These are phyloP conservation scores for Linyphia triangularis DNA, from an alignment of 2,888 invertebrate genomes.

Conservation along the genomic window DNA sequence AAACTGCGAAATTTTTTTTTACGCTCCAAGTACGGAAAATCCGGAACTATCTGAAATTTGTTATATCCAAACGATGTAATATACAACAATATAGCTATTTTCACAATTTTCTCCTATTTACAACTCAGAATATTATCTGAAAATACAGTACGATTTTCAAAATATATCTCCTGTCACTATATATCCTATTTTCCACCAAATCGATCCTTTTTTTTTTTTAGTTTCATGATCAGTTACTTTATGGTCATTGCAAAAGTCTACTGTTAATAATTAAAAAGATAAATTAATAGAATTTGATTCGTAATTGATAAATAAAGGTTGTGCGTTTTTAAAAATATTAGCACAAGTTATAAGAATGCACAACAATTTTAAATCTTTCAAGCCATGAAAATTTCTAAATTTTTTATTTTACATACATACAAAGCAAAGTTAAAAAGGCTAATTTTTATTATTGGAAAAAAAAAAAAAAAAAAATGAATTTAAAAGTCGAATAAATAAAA, in stretches of 20 bases:
- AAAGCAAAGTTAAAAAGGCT: no score
- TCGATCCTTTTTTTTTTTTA: neutral
- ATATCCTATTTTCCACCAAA: neutral
- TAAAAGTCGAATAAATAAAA: no score
- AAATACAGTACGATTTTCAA: neutral
- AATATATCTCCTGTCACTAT: neutral
- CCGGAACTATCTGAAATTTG: neutral
- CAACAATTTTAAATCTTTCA: neutral
- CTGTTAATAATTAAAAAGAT: neutral
- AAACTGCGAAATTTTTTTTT: neutral
- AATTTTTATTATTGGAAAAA: no score
- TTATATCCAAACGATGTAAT: neutral
- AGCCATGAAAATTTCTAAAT: no score
- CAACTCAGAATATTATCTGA: neutral
- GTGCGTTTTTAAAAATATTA: conserved; percentile 1
- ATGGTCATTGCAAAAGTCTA: neutral
- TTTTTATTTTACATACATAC: no score
- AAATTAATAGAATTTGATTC: neutral
- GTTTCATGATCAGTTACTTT: neutral
- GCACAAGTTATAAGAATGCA: neutral
- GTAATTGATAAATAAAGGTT: neutral
- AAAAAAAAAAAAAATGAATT: no score
- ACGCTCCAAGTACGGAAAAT: neutral
- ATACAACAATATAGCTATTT: neutral
- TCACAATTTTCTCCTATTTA: neutral